A percentile compares a stretch with the other conserved stretches of the same genome.
These are phyloP conservation scores for Nannospalax galili DNA, from an alignment of 2,113 vertebrate species.

Conservation along the genomic window DNA sequence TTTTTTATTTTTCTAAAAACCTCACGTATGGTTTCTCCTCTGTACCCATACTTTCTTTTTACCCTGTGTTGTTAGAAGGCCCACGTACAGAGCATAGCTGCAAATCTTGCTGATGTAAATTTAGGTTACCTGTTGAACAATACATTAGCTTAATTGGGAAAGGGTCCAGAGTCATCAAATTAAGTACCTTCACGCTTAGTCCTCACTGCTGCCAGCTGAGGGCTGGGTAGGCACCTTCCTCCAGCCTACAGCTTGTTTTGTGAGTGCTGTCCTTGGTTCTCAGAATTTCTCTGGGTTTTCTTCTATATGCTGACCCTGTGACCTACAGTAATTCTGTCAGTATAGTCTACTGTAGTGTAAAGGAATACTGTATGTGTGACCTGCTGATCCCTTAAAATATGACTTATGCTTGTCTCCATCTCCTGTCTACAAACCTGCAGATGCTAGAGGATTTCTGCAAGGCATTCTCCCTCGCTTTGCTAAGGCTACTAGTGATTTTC, in stretches of 20 bases:
- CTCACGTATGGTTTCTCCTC: not conserved
- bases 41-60: not conserved
- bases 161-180: not conserved
- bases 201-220: not conserved
- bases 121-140: not conserved
- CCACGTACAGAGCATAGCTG: not conserved
- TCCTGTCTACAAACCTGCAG: not conserved
- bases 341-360: not conserved
- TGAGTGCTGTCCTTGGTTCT: accelerated
- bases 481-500: not conserved
- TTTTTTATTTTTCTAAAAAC: not conserved
- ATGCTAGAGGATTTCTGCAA: not conserved
- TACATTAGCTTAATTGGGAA: conserved; percentile 29
- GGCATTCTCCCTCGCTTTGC: too few species aligned
- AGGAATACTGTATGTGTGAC: not conserved
- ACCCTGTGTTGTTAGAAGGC: not conserved
- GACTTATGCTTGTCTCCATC: not conserved
- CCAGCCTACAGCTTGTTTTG: accelerated
- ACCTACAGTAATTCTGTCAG: not conserved
- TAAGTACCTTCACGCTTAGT: not conserved
- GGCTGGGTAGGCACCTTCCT: not conserved
- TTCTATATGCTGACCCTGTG: not conserved
- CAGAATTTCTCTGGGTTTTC: not conserved
- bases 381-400: not conserved
- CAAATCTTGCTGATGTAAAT: not conserved